Evolutionary conservation across 2,888 invertebrate species (phyloP), one percentile per base, ranked within the genome.

Genomic region (Noctua janthe): DNA sequence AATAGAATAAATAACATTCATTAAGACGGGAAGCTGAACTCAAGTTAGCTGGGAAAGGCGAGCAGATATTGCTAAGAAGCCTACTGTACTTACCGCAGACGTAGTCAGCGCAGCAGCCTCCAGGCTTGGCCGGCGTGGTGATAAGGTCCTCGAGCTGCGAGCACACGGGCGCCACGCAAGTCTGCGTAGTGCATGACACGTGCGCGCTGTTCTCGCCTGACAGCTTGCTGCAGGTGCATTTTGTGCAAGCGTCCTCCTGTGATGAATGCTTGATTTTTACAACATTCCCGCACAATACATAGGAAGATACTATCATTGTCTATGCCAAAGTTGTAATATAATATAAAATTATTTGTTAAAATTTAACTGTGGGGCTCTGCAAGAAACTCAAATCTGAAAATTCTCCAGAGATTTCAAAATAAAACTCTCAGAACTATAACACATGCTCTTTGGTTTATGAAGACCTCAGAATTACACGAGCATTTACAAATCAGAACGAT

Each of bases 41-140:
- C 35, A 35, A 17, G 5, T 11, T 23, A 67, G 10, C 4, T 23
- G 39, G 20, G 6, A 29, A 29, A 29, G 29, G 29, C 29, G 29
- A 29, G 11, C 11, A 4, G 23, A 23, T 51, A 13, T 11, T 66
- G 10, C 1, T 15, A 67, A 67, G 17, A 35, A 20, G 1, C 39
- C 39, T 39, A 39, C 39, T 39, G 39, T 1, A 29, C 80, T 94
- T 90, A 98, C 98, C 97, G 91, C 98, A 98, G 51, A 97, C 92
- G 89, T 98, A 98, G 80, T 98, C 97, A 0, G 98, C 97, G 91
- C 99, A 99, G 94, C 99, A 99, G 69, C 97, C 97, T 0, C 97
- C 95, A 1, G 97, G 97, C 75, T 97, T 97, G 10, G 97, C 94
- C 0, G 97, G 97, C 8, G 95, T 94, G 7, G 97, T 96, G 54